Conservation (phyloP, 2,888 invertebrate genomes). For the Penaeus monodon region DNA sequence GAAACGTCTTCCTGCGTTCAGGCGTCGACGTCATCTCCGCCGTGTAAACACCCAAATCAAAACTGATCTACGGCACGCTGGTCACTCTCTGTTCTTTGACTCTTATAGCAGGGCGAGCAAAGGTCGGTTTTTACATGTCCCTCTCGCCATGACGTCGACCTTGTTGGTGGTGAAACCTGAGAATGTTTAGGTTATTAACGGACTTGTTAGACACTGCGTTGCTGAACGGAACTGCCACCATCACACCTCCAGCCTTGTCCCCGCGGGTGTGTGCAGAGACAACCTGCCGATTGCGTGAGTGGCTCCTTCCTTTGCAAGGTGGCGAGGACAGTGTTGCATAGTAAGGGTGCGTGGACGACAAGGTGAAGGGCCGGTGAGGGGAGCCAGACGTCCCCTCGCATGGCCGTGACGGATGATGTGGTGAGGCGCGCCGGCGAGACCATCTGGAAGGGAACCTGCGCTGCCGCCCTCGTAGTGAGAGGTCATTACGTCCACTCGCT, state of each 20-base stretch:
- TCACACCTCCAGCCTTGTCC: background rate
- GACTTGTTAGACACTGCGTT: conserved; percentile 42
- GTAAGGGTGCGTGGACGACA: background rate
- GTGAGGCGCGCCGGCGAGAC: background rate
- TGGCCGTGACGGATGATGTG: background rate
- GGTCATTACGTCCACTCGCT: conserved; percentile 18
- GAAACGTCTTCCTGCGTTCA: conserved; percentile 17
- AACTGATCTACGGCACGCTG: conserved; percentile 4
- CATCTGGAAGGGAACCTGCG: conserved; percentile 20
- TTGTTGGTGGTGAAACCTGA: conserved; percentile 37
- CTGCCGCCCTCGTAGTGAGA: background rate
- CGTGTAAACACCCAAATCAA: conserved; percentile 35
- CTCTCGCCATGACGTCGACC: background rate
- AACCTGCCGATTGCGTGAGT: too few relatives aligned
- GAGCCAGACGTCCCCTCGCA: background rate
- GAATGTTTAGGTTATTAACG: conserved; percentile 51
- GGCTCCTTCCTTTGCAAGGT: too few relatives aligned
- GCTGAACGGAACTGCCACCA: conserved; percentile 13
- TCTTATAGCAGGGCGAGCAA: background rate
- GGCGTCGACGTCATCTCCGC: conserved; percentile 17
- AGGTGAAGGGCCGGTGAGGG: background rate
- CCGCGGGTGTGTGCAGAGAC: too few relatives aligned
- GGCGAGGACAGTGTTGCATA: background rate
- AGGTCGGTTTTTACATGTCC: background rate
- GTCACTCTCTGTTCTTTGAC: background rate